Percentiles rank a stretch among this genome's conserved stretches.
Conservation (phyloP, 2,797 vertebrate species). For the Saxicola maurus region DNA sequence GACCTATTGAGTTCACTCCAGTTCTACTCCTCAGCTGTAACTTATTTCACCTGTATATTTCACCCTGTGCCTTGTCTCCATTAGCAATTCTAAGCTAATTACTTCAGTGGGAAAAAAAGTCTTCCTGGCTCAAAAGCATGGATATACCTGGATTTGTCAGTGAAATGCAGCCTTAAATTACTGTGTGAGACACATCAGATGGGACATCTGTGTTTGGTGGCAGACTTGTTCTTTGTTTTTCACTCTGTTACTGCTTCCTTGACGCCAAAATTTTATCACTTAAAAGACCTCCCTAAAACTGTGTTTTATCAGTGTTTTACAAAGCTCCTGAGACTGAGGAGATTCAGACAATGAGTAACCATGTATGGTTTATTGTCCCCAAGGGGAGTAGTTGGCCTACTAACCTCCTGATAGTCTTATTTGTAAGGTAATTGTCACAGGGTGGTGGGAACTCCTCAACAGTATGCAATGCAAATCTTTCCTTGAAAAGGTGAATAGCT, state of each 20-base stretch:
- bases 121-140: neutral
- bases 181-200: neutral
- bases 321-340: neutral
- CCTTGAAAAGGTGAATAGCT: neutral
- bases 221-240: neutral
- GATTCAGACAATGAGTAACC: neutral
- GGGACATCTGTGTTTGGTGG: neutral
- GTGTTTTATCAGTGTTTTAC: neutral
- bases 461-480: neutral
- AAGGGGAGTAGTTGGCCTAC: neutral
- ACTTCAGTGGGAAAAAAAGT: neutral
- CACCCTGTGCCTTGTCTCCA: neutral
- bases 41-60: neutral
- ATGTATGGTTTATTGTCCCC: neutral
- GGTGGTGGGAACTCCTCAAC: fast-evolving
- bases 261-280: neutral
- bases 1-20: neutral
- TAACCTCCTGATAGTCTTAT: neutral
- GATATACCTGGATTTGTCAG: neutral
- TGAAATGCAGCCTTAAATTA: neutral
- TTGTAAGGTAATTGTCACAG: neutral
- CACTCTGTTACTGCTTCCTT: neutral
- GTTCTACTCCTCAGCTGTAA: neutral
- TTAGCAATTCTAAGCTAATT: neutral
- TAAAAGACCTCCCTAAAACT: neutral